A percentile compares a stretch with the other conserved stretches of the same genome.
Evolutionary conservation across 2,888 invertebrate genomes (phyloP).

Genomic region (Andrena bicolor): DNA sequence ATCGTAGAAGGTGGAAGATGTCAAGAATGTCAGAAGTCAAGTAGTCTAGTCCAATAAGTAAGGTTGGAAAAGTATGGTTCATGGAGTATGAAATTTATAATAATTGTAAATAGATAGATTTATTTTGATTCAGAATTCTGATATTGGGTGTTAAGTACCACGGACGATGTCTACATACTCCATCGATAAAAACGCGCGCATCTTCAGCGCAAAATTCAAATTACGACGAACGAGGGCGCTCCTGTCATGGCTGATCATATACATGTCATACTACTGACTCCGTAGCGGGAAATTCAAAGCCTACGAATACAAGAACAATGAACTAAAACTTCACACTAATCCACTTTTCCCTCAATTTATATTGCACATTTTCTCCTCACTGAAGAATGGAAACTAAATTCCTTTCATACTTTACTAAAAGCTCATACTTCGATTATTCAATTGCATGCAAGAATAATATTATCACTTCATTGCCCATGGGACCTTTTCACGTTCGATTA

Average conservation of each 20-base stretch:
- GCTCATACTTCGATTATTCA: no score
- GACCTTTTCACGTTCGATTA: not conserved
- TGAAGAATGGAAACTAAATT: no score
- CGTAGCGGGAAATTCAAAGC: conserved; percentile 5
- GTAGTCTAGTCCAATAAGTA: no score
- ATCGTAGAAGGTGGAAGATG: no score
- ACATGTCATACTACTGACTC: conserved; percentile 25
- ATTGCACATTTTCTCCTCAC: not conserved
- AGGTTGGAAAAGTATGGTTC: not conserved
- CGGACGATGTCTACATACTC: not conserved
- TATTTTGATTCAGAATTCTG: not conserved
- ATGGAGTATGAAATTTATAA: not conserved
- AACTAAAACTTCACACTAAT: not conserved
- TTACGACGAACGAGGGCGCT: not conserved
- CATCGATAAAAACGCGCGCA: not conserved
- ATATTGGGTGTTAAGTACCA: not conserved
- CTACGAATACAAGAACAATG: not conserved
- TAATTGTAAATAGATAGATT: not conserved
- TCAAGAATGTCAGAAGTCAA: no score
- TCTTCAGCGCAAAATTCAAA: conserved; percentile 10
- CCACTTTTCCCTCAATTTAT: not conserved
- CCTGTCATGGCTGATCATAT: not conserved
- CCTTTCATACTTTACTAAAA: no score
- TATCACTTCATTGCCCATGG: not conserved
- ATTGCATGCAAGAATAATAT: not conserved